Evolutionary conservation across 1,140 invertebrate genomes (phyloP).

Genomic region (Meloidogyne exigua): DNA sequence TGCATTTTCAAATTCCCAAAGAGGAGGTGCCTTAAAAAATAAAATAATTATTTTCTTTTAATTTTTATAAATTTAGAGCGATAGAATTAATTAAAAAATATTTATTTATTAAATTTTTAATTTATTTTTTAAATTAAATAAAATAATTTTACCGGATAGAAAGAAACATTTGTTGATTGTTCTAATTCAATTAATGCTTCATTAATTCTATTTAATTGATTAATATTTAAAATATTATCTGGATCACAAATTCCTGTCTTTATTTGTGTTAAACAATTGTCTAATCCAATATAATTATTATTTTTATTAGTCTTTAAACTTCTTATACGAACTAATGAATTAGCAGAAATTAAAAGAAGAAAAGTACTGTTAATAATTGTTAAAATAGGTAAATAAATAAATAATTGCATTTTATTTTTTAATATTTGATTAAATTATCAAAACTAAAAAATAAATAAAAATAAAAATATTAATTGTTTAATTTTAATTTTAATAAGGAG

Average conservation of each 20-base stretch:
- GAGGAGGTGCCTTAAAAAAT: neutral
- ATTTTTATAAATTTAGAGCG: too few species aligned
- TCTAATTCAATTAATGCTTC: neutral
- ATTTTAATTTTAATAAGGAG: too few species aligned
- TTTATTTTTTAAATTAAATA: neutral
- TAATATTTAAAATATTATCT: neutral
- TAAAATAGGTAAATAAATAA: neutral
- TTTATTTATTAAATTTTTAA: too few species aligned
- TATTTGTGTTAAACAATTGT: neutral
- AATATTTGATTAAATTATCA: neutral
- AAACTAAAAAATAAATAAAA: neutral
- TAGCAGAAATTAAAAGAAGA: neutral
- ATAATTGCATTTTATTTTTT: neutral
- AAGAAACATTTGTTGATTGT: neutral
- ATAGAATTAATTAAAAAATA: too few species aligned
- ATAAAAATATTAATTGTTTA: too few species aligned
- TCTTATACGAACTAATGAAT: neutral
- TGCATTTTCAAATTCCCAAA: neutral
- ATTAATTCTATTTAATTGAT: neutral
- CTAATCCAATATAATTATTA: neutral
- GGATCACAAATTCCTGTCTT: neutral
- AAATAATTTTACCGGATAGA: neutral
- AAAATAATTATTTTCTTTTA: too few species aligned
- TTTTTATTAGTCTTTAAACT: neutral
- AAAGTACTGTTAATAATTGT: neutral